These are phyloP conservation scores for Sternarchorhynchus goeldii DNA, from an alignment of 2,797 vertebrate species.

Conservation along the genomic window DNA sequence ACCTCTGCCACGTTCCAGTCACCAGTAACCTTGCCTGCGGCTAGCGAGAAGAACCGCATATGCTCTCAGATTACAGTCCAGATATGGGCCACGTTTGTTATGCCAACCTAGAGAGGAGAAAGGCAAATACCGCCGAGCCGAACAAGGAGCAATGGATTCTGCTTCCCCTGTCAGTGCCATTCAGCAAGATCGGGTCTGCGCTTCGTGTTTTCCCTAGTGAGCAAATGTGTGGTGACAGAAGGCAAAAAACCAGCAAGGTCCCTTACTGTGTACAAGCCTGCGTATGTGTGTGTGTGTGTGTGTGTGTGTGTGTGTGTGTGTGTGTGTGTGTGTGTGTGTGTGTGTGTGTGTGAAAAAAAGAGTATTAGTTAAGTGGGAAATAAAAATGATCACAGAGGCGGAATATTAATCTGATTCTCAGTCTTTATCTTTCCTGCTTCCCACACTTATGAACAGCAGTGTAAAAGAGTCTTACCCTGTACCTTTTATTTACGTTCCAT, in stretches of 20 bases:
- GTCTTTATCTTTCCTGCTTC: constrained; percentile 4
- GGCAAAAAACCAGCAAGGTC: not conserved
- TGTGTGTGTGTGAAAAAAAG: constrained; percentile 4
- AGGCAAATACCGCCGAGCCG: constrained; percentile 4
- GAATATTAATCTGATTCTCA: constrained; percentile 40
- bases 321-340: constrained; percentile 12
- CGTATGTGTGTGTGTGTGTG: not conserved
- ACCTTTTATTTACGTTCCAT: constrained; percentile 41
- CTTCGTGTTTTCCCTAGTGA: not conserved
- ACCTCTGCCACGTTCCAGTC: constrained; percentile 38
- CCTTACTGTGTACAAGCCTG: too few species aligned
- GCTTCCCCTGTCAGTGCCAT: not conserved
- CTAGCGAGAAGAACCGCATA: constrained; percentile 7
- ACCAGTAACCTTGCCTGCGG: constrained; percentile 53
- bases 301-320: constrained; percentile 9
- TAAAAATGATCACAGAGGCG: constrained; percentile 40
- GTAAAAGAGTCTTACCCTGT: constrained; percentile 11
- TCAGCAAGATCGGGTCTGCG: not conserved
- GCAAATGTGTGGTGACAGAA: not conserved
- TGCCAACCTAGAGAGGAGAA: constrained; percentile 40
- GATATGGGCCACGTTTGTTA: constrained; percentile 35
- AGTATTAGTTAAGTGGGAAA: constrained; percentile 25
- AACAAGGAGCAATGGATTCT: too few species aligned
- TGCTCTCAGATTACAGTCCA: constrained; percentile 36
- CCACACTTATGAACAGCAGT: not conserved